Evolutionary conservation across 2,888 invertebrate genomes (phyloP), one percentile per base, ranked within the genome.

Genomic region (Chloroclystis v-ata): DNA sequence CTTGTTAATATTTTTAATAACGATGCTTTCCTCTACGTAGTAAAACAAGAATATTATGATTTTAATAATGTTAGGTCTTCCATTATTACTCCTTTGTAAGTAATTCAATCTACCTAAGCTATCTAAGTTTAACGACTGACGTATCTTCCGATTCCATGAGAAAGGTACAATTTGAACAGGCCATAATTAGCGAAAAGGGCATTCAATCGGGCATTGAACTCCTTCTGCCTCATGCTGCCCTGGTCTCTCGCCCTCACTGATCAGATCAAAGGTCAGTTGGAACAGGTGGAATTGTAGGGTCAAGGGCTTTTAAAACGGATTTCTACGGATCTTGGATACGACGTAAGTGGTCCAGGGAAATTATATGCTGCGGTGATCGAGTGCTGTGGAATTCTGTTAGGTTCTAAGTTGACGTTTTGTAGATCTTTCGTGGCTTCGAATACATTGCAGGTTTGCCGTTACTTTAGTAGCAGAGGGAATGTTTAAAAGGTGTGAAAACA

Each of bases 131-230:
- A 40, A 48, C 43, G 47, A 47, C 25, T 29, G 32, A 38, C 38
- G 38, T 48, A 67, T 59, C 49, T 43, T 57, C 60, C 66, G 52
- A 52, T 54, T 63, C 78, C 82, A 82, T 85, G 86, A 83, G 86
- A 86, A 86, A 84, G 83, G 69, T 79, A 84, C 82, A 85, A 83
- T 85, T 87, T 86, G 84, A 84, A 84, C 85, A 85, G 81, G 82
- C 81, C 84, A 80, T 84, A 87, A 87, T 87, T 86, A 87, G 84
- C 80, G 76, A 78, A 78, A 67, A 72, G 69, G 55, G 76, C 70
- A 80, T 84, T 85, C 85, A 87, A 87, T 87, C 78, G 69, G 74
- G 67, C 68, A 49, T 20, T 26, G 11, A 13, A 26, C 38, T 10
- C 29, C 33, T 25, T 9, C 1, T 37, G 11, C 66, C 55, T 68